Conservation (phyloP, 2,113 vertebrate species). For the Menura novaehollandiae region DNA sequence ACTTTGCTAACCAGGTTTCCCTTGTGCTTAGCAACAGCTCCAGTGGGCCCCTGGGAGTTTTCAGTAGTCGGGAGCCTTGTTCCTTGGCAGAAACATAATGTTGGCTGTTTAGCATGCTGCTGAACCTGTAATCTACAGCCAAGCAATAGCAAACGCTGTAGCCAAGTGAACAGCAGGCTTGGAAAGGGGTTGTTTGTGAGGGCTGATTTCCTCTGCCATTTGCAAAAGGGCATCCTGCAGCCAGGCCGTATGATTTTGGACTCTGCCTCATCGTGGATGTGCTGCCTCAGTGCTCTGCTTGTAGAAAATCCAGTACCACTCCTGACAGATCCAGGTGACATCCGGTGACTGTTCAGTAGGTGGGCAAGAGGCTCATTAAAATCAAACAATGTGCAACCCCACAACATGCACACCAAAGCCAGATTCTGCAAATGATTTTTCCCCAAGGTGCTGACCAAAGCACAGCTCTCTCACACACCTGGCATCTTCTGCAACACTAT, state of each 20-base stretch:
- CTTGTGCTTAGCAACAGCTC: constrained; percentile 63
- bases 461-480: background rate
- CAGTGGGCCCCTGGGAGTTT: constrained; percentile 62
- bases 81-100: constrained; percentile 69
- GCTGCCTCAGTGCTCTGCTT: background rate
- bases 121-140: constrained; percentile 62
- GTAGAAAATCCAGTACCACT: background rate
- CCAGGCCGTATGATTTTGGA: constrained; percentile 39
- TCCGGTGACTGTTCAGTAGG: background rate
- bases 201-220: constrained; percentile 62
- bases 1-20: constrained; percentile 67
- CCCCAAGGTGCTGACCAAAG: background rate
- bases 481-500: background rate
- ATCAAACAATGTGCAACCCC: background rate
- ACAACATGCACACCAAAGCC: background rate
- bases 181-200: constrained; percentile 44
- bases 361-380: background rate
- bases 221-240: constrained; percentile 62
- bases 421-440: background rate
- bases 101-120: constrained; percentile 66
- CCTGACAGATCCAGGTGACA: background rate
- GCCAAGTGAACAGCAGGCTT: constrained; percentile 72
- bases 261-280: background rate
- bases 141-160: constrained; percentile 39
- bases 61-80: constrained; percentile 65